Conservation (phyloP, 2,888 invertebrate genomes). For the Thyatira batis region DNA sequence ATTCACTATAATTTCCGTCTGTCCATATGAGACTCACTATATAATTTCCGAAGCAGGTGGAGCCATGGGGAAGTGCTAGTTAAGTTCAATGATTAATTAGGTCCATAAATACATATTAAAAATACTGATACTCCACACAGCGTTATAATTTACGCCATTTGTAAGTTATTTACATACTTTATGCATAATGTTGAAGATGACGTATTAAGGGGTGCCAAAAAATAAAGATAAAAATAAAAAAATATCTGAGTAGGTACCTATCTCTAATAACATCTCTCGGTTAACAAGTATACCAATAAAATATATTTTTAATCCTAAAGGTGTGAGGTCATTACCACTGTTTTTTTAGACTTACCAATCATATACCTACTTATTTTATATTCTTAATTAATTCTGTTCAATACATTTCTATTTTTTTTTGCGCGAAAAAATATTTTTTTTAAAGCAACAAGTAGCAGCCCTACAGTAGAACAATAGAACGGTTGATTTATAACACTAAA, state of each 20-base stretch:
- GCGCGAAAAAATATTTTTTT: neutral
- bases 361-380: too few species aligned
- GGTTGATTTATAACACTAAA: slow-evolving; percentile 39
- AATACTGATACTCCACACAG: neutral
- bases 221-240: too few species aligned
- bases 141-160: neutral
- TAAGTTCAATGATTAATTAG: neutral
- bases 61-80: neutral
- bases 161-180: neutral
- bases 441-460: slow-evolving; percentile 9
- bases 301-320: too few species aligned
- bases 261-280: too few species aligned
- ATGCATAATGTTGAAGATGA: neutral
- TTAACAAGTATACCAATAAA: too few species aligned
- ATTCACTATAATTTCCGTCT: too few species aligned
- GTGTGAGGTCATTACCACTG: too few species aligned
- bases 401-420: too few species aligned
- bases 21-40: too few species aligned
- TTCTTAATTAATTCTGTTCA: too few species aligned
- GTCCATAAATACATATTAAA: neutral
- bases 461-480: slow-evolving; percentile 21
- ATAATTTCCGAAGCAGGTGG: neutral
- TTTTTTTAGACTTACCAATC: too few species aligned
- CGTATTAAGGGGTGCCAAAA: neutral
- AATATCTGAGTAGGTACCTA: too few species aligned